These are phyloP conservation scores for Mixornis gularis DNA, from an alignment of 2,113 vertebrate genomes.

Conservation along the genomic window DNA sequence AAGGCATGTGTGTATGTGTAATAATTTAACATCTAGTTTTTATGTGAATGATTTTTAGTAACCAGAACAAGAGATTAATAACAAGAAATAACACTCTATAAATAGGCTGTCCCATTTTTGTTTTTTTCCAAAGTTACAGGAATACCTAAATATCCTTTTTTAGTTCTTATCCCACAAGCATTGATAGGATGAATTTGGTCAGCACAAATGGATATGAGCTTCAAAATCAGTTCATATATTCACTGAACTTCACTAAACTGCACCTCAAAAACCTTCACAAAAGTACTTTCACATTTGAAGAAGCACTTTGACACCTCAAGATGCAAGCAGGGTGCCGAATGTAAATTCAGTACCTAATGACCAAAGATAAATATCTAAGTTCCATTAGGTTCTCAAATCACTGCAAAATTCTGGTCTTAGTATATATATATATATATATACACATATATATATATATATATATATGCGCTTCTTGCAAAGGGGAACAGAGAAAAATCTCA, in stretches of 20 bases:
- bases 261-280: neutral
- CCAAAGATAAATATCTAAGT: neutral
- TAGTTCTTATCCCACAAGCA: neutral
- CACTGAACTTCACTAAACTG: neutral
- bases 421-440: neutral
- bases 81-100: neutral
- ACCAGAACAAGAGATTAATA: neutral
- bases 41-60: neutral
- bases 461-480: neutral
- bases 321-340: neutral
- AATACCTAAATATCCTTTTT: neutral
- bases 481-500: neutral
- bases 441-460: neutral
- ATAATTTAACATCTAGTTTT: neutral
- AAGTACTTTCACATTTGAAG: neutral
- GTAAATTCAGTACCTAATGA: neutral
- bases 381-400: neutral
- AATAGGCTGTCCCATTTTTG: neutral
- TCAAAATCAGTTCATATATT: neutral
- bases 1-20: accelerated
- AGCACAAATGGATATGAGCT: neutral
- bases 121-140: neutral
- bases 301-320: neutral
- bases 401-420: neutral
- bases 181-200: neutral